Evolutionary conservation across 2,888 invertebrate species (phyloP).

Genomic region (Ypsolopha scabrella): DNA sequence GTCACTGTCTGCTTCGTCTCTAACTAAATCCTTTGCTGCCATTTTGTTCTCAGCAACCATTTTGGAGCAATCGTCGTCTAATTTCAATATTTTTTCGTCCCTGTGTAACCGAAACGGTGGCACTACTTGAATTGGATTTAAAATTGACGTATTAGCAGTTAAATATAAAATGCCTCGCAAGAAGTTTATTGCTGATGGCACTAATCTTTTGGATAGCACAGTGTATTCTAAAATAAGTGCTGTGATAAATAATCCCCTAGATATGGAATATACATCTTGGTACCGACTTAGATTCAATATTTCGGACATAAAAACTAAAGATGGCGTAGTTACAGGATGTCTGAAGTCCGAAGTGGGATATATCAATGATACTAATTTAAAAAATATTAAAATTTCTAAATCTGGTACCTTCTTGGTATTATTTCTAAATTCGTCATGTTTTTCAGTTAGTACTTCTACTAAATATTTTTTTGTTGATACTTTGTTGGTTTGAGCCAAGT

Average conservation of each 20-base stretch:
- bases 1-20: slow-evolving; percentile 62
- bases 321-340: slow-evolving; percentile 91
- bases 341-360: slow-evolving; percentile 93
- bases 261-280: slow-evolving; percentile 74
- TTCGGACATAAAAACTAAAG: slow-evolving; percentile 84
- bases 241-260: slow-evolving; percentile 81
- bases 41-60: slow-evolving; percentile 47
- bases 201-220: slow-evolving; percentile 80
- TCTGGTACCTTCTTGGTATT: slow-evolving; percentile 72
- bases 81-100: slow-evolving; percentile 67
- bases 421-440: slow-evolving; percentile 74
- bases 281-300: slow-evolving; percentile 77
- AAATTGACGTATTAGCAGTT: slow-evolving; percentile 72
- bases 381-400: slow-evolving; percentile 79
- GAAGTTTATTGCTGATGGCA: slow-evolving; percentile 86
- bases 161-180: slow-evolving; percentile 81
- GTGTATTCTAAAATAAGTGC: slow-evolving; percentile 85
- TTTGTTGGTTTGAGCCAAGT: slow-evolving; percentile 79
- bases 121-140: slow-evolving; percentile 72
- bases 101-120: slow-evolving; percentile 76
- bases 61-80: slow-evolving; percentile 60
- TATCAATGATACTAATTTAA: slow-evolving; percentile 83
- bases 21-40: slow-evolving; percentile 68
- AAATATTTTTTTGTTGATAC: slow-evolving; percentile 75
- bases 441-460: slow-evolving; percentile 78